Percentiles rank a stretch among this genome's conserved stretches.
Evolutionary conservation across 2,888 invertebrate species (phyloP).

Genomic region (Salticus scenicus): DNA sequence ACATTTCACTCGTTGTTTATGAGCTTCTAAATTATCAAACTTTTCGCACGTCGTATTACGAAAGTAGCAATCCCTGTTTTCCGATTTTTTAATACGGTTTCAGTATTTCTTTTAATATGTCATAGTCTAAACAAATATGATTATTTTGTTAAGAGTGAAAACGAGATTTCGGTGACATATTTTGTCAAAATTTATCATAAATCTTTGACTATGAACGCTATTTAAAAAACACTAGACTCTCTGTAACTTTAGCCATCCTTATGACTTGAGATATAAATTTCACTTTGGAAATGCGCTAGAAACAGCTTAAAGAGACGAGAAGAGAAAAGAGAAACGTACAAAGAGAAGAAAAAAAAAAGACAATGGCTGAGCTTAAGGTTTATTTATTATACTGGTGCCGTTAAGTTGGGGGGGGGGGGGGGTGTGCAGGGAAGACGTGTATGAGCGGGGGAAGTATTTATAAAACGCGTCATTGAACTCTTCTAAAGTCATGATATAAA

Average conservation of each 20-base stretch:
- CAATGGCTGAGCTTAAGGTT: slow-evolving; percentile 14
- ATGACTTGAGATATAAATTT: slow-evolving; percentile 45
- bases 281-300: slow-evolving; percentile 23
- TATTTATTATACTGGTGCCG: slow-evolving; percentile 13
- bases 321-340: background rate
- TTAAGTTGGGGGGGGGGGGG: background rate
- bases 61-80: background rate
- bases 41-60: background rate
- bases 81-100: background rate
- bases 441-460: slow-evolving; percentile 23
- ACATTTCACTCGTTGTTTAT: no score
- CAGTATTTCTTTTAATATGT: background rate
- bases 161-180: slow-evolving; percentile 10
- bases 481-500: background rate
- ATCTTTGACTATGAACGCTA: slow-evolving; percentile 22
- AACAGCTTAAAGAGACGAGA: background rate
- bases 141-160: slow-evolving; percentile 8
- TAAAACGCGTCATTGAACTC: slow-evolving; percentile 28
- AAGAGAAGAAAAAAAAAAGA: background rate
- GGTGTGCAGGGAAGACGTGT: background rate
- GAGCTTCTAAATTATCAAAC: no score
- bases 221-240: slow-evolving; percentile 15
- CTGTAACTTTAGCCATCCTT: slow-evolving; percentile 27
- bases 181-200: slow-evolving; percentile 35
- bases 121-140: background rate